Percentiles rank a stretch among this genome's conserved stretches.
Evolutionary conservation across 2,113 vertebrate genomes (phyloP).

Genomic region (Pavo muticus): DNA sequence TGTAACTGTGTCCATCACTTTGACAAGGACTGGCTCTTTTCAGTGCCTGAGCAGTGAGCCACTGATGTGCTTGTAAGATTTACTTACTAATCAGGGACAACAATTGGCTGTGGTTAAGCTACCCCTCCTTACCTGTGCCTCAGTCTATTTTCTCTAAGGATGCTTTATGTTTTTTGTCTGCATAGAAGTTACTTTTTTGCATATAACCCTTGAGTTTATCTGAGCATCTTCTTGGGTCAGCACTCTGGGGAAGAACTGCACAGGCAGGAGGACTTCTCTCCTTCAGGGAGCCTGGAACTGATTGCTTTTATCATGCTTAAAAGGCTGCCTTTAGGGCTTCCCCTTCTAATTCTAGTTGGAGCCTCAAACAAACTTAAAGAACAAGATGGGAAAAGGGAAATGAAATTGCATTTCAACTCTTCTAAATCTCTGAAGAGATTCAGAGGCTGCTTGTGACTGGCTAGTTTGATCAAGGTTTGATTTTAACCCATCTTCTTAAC

Average conservation of each 20-base stretch:
- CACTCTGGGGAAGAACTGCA: background rate
- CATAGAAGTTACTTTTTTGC: background rate
- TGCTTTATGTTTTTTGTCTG: background rate
- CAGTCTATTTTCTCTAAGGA: background rate
- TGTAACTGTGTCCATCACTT: background rate
- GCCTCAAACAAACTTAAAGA: background rate
- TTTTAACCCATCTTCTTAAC: background rate
- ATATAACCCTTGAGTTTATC: background rate
- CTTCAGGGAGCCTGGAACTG: background rate
- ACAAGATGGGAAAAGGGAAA: background rate
- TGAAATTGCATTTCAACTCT: background rate
- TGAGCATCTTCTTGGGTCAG: background rate
- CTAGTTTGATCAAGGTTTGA: background rate
- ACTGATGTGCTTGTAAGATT: background rate
- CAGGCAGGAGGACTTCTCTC: background rate
- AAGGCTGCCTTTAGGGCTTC: slow-evolving; percentile 4
- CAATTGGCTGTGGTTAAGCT: background rate
- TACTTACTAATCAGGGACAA: background rate
- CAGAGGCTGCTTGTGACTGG: background rate
- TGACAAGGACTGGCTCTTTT: slow-evolving; percentile 9
- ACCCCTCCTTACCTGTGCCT: background rate
- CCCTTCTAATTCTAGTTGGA: background rate
- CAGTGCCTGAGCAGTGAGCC: background rate
- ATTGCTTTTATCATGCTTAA: background rate
- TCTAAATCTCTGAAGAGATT: background rate